Percentiles rank a stretch among this genome's conserved stretches.
Evolutionary conservation across 92 coral and sea anemone genomes (phyloP).

Genomic region (Galaxea fascicularis): DNA sequence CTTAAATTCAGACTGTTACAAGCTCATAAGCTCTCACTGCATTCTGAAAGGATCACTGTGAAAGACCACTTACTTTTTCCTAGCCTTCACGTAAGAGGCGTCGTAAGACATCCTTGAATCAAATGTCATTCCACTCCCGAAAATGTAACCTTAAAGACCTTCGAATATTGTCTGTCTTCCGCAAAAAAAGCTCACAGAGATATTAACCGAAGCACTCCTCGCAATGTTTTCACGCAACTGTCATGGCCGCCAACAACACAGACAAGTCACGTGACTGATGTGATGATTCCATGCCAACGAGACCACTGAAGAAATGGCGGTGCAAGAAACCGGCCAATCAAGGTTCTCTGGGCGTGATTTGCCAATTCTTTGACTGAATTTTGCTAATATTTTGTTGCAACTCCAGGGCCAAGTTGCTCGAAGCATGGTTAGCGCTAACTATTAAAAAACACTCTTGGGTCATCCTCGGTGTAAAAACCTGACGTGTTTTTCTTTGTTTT

Average conservation of each 20-base stretch:
- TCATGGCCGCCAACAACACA: constrained; percentile 23
- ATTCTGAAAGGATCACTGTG: not conserved
- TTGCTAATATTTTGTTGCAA: too few relatives aligned
- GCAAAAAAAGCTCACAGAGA: not conserved
- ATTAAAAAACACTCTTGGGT: too few relatives aligned
- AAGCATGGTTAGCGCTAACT: too few relatives aligned
- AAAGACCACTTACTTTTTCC: constrained; percentile 72
- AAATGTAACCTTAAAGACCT: not conserved
- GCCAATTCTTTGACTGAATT: too few relatives aligned
- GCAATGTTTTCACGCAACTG: constrained; percentile 1
- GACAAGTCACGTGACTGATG: constrained; percentile 51
- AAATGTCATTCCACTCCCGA: constrained; percentile 75
- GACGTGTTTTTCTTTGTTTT: too few relatives aligned
- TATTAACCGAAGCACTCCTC: not conserved
- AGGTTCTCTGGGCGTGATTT: not conserved
- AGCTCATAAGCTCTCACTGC: not conserved
- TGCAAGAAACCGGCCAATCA: not conserved
- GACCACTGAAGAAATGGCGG: constrained; percentile 15
- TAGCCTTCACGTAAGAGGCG: constrained; percentile 75
- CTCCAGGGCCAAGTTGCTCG: too few relatives aligned
- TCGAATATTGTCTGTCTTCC: not conserved
- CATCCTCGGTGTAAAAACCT: too few relatives aligned
- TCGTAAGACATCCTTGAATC: constrained; percentile 88
- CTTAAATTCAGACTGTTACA: not conserved
- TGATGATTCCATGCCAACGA: constrained; percentile 53